Evolutionary conservation across 2,113 vertebrate species (phyloP).

Genomic region (Hippocampus abdominalis): DNA sequence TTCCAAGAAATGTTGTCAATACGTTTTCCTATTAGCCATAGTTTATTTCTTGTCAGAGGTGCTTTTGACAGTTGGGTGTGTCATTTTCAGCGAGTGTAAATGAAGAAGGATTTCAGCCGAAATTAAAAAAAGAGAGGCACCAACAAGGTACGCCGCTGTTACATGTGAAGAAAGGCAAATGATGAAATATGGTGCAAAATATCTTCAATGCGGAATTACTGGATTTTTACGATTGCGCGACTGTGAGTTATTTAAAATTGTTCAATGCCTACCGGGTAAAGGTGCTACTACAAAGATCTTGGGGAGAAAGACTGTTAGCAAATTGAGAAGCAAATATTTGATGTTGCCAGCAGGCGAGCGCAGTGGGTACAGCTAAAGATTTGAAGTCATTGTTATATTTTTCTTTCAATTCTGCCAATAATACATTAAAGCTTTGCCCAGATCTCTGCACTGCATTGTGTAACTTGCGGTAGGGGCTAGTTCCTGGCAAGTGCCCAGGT

Average conservation of each 20-base stretch:
- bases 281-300: constrained; percentile 10
- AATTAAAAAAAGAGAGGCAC: constrained; percentile 28
- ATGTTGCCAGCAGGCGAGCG: constrained; percentile 18
- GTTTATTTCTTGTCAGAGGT: too few species aligned
- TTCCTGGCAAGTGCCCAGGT: too few species aligned
- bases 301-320: constrained; percentile 24
- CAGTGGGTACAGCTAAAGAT: background rate
- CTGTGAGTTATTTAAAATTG: constrained; percentile 41
- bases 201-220: constrained; percentile 27
- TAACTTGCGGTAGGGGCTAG: too few species aligned
- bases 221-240: constrained; percentile 22
- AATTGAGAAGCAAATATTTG: constrained; percentile 30
- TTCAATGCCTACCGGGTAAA: constrained; percentile 26
- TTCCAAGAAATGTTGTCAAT: too few species aligned
- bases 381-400: too few species aligned
- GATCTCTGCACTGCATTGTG: too few species aligned
- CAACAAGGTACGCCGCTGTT: constrained; percentile 40
- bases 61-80: too few species aligned
- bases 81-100: background rate
- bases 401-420: too few species aligned
- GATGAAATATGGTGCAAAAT: constrained; percentile 63
- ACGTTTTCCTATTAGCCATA: too few species aligned
- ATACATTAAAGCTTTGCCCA: too few species aligned
- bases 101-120: constrained; percentile 37
- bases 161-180: constrained; percentile 49